Evolutionary conservation across 1,140 invertebrate genomes (phyloP).

Genomic region (Riptortus pedestris): DNA sequence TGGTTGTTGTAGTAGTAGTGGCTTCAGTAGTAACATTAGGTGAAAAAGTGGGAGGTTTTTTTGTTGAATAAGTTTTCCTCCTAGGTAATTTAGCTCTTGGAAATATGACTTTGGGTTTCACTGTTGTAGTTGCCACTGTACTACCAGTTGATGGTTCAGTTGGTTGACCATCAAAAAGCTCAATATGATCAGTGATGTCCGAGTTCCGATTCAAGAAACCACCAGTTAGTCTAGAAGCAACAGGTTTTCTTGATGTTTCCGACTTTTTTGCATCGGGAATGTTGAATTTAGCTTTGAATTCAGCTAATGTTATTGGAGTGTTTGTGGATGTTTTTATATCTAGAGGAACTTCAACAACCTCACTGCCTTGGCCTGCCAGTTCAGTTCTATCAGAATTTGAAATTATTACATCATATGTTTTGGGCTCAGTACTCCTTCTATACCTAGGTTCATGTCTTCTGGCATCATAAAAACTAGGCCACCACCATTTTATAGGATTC

Average conservation of each 20-base stretch:
- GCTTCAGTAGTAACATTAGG: neutral
- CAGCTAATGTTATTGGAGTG: neutral
- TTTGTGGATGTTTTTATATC: neutral
- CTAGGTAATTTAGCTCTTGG: constrained; percentile 19
- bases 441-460: constrained; percentile 23
- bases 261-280: neutral
- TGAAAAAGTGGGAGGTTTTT: constrained; percentile 7
- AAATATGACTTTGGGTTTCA: constrained; percentile 25
- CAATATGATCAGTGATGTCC: neutral
- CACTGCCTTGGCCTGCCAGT: neutral
- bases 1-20: constrained; percentile 27
- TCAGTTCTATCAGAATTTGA: neutral
- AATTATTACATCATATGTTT: neutral
- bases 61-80: constrained; percentile 20
- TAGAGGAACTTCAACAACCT: neutral
- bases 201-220: constrained; percentile 12
- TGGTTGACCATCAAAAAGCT: neutral
- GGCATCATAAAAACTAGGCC: constrained; percentile 9
- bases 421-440: neutral
- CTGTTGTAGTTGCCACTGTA: neutral
- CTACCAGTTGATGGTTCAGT: neutral
- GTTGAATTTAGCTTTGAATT: constrained; percentile 3
- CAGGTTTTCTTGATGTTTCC: neutral
- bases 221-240: neutral
- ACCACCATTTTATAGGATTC: constrained; percentile 23